phyloP scores from a whole-genome alignment of 2,888 invertebrate species.

The Tricholauxania praeusta region DNA sequence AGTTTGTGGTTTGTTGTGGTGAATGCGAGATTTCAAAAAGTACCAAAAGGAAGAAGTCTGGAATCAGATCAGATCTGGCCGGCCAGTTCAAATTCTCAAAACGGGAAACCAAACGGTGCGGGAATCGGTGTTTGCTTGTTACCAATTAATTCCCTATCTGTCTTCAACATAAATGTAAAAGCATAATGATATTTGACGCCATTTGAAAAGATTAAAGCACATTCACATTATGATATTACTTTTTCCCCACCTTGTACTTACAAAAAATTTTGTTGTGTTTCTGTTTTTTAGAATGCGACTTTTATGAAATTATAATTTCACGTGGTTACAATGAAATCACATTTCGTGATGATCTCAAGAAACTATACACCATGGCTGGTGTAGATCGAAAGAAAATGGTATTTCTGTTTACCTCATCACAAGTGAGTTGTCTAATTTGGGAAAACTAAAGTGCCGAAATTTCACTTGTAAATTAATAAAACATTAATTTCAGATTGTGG shows the following conservation, averaged over 20 bases:
- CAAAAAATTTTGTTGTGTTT: background rate
- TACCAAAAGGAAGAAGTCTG: no score
- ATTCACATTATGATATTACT: background rate
- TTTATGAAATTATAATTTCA: slow-evolving; percentile 86
- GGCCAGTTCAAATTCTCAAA: no score
- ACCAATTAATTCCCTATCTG: background rate
- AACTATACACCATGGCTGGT: slow-evolving; percentile 81
- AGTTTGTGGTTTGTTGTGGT: no score
- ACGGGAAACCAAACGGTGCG: fast-evolving
- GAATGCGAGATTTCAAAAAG: no score
- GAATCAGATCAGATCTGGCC: no score
- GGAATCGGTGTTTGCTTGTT: no score
- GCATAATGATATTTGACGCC: no score
- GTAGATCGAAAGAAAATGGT: slow-evolving; percentile 83
- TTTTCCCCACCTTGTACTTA: background rate
- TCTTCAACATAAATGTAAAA: background rate
- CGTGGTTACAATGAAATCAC: slow-evolving; percentile 86
- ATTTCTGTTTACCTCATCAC: slow-evolving; percentile 86
- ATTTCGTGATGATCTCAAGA: slow-evolving; percentile 90
- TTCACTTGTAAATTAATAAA: background rate
- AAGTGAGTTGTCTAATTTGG: slow-evolving; percentile 67
- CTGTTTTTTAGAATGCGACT: slow-evolving; percentile 74
- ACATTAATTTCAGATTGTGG: slow-evolving; percentile 70
- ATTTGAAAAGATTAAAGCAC: no score
- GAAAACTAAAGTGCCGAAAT: background rate